Conservation (phyloP, 2,113 vertebrate genomes). For the Rhadina sibilatrix region DNA sequence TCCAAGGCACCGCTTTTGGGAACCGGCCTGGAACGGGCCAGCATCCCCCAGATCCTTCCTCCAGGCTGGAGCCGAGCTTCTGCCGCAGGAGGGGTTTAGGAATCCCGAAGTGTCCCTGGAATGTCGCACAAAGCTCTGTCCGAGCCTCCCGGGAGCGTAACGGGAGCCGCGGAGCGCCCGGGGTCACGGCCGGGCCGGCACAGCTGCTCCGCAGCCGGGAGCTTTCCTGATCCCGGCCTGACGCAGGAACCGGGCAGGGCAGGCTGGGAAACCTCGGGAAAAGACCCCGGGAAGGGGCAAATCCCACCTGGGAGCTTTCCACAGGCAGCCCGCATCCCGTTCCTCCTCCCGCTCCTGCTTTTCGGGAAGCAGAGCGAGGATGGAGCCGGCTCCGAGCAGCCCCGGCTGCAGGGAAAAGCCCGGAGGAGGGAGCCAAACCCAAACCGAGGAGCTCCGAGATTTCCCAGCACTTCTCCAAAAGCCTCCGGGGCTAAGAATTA, state of each 20-base stretch:
- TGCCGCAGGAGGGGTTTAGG: rapidly evolving
- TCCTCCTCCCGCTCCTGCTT: not conserved
- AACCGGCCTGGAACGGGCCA: rapidly evolving
- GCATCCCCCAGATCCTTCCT: not conserved
- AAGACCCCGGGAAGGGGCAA: not conserved
- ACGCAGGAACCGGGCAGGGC: not conserved
- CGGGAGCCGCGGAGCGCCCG: not conserved
- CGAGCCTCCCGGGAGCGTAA: not conserved
- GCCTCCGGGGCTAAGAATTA: not conserved
- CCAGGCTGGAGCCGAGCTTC: not conserved
- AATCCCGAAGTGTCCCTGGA: not conserved
- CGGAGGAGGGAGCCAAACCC: not conserved
- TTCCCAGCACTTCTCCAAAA: not conserved
- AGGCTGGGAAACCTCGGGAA: not conserved
- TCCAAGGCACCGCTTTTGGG: rapidly evolving
- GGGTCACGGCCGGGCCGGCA: not conserved
- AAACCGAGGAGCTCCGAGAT: not conserved
- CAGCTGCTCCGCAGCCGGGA: not conserved
- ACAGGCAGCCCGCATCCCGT: rapidly evolving
- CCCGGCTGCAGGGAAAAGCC: rapidly evolving
- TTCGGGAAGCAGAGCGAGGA: not conserved
- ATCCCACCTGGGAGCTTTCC: not conserved
- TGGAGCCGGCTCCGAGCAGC: not conserved
- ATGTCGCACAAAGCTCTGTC: not conserved
- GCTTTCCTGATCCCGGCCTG: not conserved